Evolutionary conservation across 92 coral and sea anemone species (phyloP).

Genomic region (Zoanthus gigantus): DNA sequence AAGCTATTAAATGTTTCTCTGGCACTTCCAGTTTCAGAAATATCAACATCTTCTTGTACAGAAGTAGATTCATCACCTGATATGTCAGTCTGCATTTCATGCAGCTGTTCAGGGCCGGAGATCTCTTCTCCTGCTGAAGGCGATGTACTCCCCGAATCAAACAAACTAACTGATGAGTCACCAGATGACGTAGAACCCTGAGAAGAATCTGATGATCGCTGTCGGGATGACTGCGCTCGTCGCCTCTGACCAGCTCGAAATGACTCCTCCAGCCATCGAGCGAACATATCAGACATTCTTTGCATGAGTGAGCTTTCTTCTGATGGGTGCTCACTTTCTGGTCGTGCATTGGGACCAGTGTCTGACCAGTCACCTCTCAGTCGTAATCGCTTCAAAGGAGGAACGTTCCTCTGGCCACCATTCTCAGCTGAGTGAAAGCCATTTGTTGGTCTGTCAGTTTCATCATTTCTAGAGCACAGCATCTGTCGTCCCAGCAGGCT

Average conservation of each 20-base stretch:
- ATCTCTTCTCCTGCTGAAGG: conserved; percentile 49
- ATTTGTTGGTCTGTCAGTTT: conserved; percentile 39
- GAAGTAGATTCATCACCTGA: conserved; percentile 17
- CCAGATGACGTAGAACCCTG: conserved; percentile 65
- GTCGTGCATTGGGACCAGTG: conserved; percentile 99
- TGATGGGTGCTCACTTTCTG: conserved; percentile 92
- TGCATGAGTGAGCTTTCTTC: conserved; percentile 88
- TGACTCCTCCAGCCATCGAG: conserved; percentile 99
- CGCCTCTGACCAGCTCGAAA: conserved; percentile 85
- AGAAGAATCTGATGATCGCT: conserved; percentile 66
- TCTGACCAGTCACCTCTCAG: conserved; percentile 99
- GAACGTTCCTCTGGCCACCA: conserved; percentile 70
- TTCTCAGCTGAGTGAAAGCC: conserved; percentile 61
- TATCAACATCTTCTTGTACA: neutral
- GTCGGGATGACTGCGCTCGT: conserved; percentile 69
- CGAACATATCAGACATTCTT: conserved; percentile 97
- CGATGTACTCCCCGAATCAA: conserved; percentile 66
- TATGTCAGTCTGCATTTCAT: conserved; percentile 20
- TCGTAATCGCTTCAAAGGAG: conserved; percentile 90
- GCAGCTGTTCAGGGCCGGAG: conserved; percentile 37
- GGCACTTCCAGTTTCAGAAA: conserved; percentile 20
- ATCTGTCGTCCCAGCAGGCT: conserved; percentile 63
- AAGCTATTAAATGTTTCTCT: neutral
- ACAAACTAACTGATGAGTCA: conserved; percentile 69
- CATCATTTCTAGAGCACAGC: conserved; percentile 37